These are phyloP conservation scores for Drosophila obscura DNA, from an alignment of 1,140 invertebrate genomes.

Conservation along the genomic window DNA sequence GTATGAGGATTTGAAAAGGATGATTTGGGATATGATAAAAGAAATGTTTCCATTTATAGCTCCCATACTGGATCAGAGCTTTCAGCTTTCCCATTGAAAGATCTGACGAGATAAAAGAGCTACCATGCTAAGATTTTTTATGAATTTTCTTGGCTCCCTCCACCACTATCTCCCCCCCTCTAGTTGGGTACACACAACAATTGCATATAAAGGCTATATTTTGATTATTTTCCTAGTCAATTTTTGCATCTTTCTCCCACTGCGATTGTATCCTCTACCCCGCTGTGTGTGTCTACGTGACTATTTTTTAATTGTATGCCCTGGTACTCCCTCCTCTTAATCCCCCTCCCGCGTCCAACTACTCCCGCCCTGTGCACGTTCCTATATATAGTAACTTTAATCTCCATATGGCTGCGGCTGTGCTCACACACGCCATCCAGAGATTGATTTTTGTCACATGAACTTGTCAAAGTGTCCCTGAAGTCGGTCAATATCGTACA, in stretches of 20 bases:
- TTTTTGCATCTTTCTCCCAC: conserved; percentile 17
- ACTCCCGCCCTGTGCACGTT: not conserved
- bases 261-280: conserved; percentile 34
- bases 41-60: no score
- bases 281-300: conserved; percentile 58
- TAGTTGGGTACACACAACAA: conserved; percentile 14
- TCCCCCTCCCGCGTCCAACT: not conserved
- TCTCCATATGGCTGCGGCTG: conserved; percentile 65
- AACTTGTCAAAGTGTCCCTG: conserved; percentile 68
- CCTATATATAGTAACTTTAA: conserved; percentile 55
- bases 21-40: no score
- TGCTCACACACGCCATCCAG: conserved; percentile 42
- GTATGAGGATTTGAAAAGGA: no score
- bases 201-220: conserved; percentile 19
- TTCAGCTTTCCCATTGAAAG: no score
- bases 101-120: no score
- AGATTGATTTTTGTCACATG: conserved; percentile 70
- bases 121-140: not conserved
- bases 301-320: conserved; percentile 66
- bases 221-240: conserved; percentile 31
- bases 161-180: not conserved
- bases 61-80: no score
- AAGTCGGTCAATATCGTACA: conserved; percentile 51
- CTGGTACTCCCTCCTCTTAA: conserved; percentile 6
- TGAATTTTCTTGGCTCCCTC: conserved; percentile 8